These are phyloP conservation scores for Ochropacha duplaris DNA, from an alignment of 2,888 invertebrate species.

Conservation along the genomic window DNA sequence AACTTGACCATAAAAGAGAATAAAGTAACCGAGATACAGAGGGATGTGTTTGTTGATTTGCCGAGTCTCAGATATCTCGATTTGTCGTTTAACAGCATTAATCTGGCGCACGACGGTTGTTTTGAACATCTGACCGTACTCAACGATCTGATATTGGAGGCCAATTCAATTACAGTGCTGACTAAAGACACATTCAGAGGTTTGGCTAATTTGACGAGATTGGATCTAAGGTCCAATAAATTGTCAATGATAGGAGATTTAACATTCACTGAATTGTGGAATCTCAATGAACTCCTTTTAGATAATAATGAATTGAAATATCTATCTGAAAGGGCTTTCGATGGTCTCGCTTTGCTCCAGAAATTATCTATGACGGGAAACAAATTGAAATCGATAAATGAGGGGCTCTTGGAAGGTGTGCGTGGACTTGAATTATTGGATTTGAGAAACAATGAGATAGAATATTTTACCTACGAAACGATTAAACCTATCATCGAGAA, in stretches of 20 bases:
- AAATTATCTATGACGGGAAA: slow-evolving; percentile 90
- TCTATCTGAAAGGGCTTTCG: slow-evolving; percentile 90
- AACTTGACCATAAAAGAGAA: slow-evolving; percentile 90
- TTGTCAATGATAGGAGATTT: slow-evolving; percentile 90
- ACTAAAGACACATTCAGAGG: slow-evolving; percentile 91
- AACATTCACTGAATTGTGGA: slow-evolving; percentile 91
- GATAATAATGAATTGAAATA: slow-evolving; percentile 88
- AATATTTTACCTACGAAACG: slow-evolving; percentile 89
- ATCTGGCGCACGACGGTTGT: slow-evolving; percentile 92
- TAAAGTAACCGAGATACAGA: slow-evolving; percentile 88
- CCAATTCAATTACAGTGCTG: slow-evolving; percentile 88
- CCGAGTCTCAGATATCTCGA: slow-evolving; percentile 89
- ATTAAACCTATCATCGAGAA: slow-evolving; percentile 89
- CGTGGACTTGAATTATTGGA: slow-evolving; percentile 89
- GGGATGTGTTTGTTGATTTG: slow-evolving; percentile 89
- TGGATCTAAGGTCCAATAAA: slow-evolving; percentile 89
- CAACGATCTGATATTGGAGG: slow-evolving; percentile 90
- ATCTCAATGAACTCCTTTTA: slow-evolving; percentile 86
- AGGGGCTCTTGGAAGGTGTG: slow-evolving; percentile 88
- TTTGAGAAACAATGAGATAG: slow-evolving; percentile 89
- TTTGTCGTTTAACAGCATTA: slow-evolving; percentile 93
- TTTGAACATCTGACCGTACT: slow-evolving; percentile 89
- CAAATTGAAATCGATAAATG: slow-evolving; percentile 87
- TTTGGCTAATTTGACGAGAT: slow-evolving; percentile 86
- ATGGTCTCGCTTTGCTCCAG: slow-evolving; percentile 88